A percentile compares a stretch with the other conserved stretches of the same genome.
Conservation (phyloP, 2,797 vertebrate species). For the Parambassis ranga region DNA sequence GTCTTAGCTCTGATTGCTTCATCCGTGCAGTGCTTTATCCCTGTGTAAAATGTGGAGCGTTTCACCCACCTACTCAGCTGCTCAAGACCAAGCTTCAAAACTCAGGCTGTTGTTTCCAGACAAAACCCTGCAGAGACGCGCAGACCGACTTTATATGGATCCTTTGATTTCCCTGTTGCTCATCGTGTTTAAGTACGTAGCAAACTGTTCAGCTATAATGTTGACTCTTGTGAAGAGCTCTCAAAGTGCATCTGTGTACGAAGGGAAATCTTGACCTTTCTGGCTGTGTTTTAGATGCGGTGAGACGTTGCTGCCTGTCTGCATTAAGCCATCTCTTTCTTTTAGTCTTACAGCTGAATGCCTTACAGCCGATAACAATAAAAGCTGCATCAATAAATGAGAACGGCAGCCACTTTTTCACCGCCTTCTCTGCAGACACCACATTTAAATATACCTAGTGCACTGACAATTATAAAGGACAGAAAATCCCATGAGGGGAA, state of each 20-base stretch:
- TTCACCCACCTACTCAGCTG: constrained; percentile 56
- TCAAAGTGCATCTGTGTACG: constrained; percentile 1
- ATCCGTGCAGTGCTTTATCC: constrained; percentile 30
- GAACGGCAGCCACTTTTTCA: constrained; percentile 52
- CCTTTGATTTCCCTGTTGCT: constrained; percentile 4
- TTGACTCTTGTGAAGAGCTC: constrained; percentile 16
- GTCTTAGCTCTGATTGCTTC: constrained; percentile 33
- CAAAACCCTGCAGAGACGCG: background rate
- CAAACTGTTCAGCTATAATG: constrained; percentile 1
- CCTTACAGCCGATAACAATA: constrained; percentile 51
- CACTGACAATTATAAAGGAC: constrained; percentile 21
- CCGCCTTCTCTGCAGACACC: constrained; percentile 13
- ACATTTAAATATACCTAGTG: constrained; percentile 48
- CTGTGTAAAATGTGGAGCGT: constrained; percentile 28
- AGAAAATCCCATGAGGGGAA: constrained; percentile 34
- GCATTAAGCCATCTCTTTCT: constrained; percentile 29
- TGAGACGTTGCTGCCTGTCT: constrained; percentile 7
- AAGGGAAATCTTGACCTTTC: constrained; percentile 24
- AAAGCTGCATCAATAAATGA: constrained; percentile 70
- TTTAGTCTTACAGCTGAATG: constrained; percentile 27
- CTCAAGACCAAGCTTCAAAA: constrained; percentile 20
- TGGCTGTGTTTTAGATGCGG: constrained; percentile 7
- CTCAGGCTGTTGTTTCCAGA: constrained; percentile 6
- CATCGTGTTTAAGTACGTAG: background rate
- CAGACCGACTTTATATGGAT: background rate